Percentiles rank a stretch among this genome's conserved stretches.
phyloP scores from a whole-genome alignment of 37 sponge, comb jelly and placozoan species.

The Halisarca cf. caerulea region DNA sequence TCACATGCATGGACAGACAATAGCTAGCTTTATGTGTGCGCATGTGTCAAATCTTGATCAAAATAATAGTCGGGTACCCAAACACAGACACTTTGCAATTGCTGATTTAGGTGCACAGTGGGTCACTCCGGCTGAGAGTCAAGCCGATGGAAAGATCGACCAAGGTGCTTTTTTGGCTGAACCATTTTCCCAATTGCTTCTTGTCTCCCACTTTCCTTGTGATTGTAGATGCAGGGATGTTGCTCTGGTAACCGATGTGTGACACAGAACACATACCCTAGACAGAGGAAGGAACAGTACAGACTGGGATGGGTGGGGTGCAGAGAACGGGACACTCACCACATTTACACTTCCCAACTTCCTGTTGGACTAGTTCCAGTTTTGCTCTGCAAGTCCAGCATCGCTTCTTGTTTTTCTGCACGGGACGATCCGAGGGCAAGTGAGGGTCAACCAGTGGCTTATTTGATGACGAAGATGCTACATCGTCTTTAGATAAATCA shows the following conservation, averaged over 20 bases:
- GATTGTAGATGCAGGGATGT: constrained; percentile 73
- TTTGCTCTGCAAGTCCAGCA: constrained; percentile 76
- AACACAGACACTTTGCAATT: no score
- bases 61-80: no score
- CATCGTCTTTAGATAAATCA: neutral
- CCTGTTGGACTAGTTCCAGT: constrained; percentile 72
- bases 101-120: neutral
- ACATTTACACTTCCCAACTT: constrained; percentile 77
- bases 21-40: no score
- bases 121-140: constrained; percentile 68
- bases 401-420: constrained; percentile 74
- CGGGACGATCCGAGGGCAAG: constrained; percentile 42
- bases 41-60: no score
- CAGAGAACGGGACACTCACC: constrained; percentile 37
- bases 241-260: constrained; percentile 86
- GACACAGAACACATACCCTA: constrained; percentile 76
- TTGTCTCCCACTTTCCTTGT: constrained; percentile 78
- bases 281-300: neutral
- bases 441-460: neutral
- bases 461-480: no score
- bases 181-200: constrained; percentile 72
- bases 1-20: no score
- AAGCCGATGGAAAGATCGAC: constrained; percentile 81
- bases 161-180: constrained; percentile 69
- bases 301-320: neutral